These are phyloP conservation scores for Latheticus oryzae DNA, from an alignment of 2,888 invertebrate species.

Conservation along the genomic window DNA sequence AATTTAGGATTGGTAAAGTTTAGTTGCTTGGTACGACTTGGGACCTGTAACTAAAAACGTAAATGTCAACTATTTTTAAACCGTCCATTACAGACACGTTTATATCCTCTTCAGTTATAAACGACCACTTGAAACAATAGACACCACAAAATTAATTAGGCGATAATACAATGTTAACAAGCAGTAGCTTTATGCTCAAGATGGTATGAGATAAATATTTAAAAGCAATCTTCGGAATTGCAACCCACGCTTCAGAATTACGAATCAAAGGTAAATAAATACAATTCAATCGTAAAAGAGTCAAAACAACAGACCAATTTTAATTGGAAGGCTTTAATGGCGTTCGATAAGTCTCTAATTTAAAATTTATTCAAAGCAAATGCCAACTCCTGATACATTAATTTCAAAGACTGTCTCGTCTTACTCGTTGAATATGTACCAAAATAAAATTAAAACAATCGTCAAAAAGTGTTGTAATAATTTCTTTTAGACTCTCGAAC, in stretches of 20 bases:
- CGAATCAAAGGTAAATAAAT: constrained; percentile 17
- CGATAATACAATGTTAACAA: constrained; percentile 7
- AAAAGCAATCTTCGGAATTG: constrained; percentile 27
- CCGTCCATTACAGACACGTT: constrained; percentile 32
- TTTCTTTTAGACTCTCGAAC: no score
- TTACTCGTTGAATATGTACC: no score
- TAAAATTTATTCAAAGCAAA: constrained; percentile 1
- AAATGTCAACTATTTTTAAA: constrained; percentile 45
- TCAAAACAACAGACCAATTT: constrained; percentile 23
- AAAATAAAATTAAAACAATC: no score
- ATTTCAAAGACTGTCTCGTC: no score
- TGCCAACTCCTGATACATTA: no score
- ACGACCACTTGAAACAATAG: constrained; percentile 22
- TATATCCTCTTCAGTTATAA: constrained; percentile 33
- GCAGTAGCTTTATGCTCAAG: constrained; percentile 5
- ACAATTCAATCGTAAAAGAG: constrained; percentile 13
- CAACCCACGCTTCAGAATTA: constrained; percentile 15
- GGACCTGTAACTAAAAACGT: constrained; percentile 31
- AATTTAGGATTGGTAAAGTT: constrained; percentile 21
- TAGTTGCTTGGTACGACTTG: constrained; percentile 36
- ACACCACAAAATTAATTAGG: constrained; percentile 30
- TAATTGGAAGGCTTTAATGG: constrained; percentile 16
- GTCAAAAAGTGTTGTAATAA: no score
- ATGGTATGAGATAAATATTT: constrained; percentile 25
- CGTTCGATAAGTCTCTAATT: no score